phyloP scores from a whole-genome alignment of 2,113 vertebrate genomes.

The Orientallactaga bullata region DNA sequence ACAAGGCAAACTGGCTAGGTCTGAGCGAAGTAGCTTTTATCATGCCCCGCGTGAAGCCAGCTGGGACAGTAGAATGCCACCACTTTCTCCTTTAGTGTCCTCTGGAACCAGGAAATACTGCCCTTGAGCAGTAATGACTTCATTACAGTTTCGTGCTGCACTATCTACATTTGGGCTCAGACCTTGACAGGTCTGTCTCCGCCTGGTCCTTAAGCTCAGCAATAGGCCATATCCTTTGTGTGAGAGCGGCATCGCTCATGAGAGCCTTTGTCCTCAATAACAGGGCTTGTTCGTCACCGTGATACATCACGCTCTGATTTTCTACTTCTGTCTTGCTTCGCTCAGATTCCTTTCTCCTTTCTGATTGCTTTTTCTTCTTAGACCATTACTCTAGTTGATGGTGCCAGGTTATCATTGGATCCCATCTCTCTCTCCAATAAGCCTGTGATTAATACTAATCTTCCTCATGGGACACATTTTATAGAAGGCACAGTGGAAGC shows the following conservation, averaged over 20 bases:
- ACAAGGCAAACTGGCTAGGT: background rate
- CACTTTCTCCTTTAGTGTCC: background rate
- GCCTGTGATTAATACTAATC: slow-evolving; percentile 91
- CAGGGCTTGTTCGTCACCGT: slow-evolving; percentile 85
- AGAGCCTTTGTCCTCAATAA: slow-evolving; percentile 77
- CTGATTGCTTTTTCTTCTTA: slow-evolving; percentile 90
- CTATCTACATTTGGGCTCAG: background rate
- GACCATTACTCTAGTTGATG: slow-evolving; percentile 88
- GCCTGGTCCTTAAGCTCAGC: slow-evolving; percentile 83
- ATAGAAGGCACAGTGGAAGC: slow-evolving; percentile 86
- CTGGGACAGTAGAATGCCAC: background rate
- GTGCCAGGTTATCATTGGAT: slow-evolving; percentile 89
- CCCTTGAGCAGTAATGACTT: slow-evolving; percentile 53
- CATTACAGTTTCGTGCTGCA: slow-evolving; percentile 69
- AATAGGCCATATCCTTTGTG: slow-evolving; percentile 80
- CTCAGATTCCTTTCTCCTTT: slow-evolving; percentile 85
- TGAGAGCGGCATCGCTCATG: slow-evolving; percentile 80
- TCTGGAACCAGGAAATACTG: slow-evolving; percentile 61
- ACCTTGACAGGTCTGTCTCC: slow-evolving; percentile 75
- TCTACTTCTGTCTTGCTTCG: slow-evolving; percentile 82
- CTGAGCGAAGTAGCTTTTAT: slow-evolving; percentile 17
- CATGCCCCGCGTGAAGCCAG: background rate
- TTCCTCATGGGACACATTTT: slow-evolving; percentile 88
- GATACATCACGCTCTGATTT: slow-evolving; percentile 83
- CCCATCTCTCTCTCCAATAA: slow-evolving; percentile 90